Percentiles rank a stretch among this genome's conserved stretches.
phyloP scores from a whole-genome alignment of 1,140 invertebrate genomes.

The Aleiodes sp. region DNA sequence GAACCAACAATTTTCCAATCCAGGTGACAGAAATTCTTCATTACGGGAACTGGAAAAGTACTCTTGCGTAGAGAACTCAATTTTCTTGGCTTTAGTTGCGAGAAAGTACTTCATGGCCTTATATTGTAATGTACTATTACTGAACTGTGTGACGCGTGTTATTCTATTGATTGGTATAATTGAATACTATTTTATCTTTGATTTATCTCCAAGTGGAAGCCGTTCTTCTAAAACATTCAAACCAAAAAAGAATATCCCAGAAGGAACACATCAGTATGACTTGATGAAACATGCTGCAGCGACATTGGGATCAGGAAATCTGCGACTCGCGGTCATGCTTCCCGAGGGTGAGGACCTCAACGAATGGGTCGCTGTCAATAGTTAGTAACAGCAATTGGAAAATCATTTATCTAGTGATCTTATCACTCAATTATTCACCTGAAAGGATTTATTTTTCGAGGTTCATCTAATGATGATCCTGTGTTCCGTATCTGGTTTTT shows the following conservation, averaged over 20 bases:
- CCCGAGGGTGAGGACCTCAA: slow-evolving; percentile 99
- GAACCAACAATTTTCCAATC: no score
- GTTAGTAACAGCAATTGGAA: slow-evolving; percentile 71
- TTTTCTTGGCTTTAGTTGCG: no score
- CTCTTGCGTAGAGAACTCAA: no score
- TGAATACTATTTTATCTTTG: slow-evolving; percentile 15
- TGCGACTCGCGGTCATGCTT: slow-evolving; percentile 93
- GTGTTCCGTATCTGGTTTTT: no score
- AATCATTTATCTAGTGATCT: neutral
- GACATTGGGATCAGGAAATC: slow-evolving; percentile 96
- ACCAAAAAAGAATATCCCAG: slow-evolving; percentile 98
- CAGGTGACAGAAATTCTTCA: no score
- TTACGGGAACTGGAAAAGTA: no score
- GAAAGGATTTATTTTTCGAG: neutral
- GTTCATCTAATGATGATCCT: no score
- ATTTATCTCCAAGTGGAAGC: slow-evolving; percentile 72
- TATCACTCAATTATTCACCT: neutral
- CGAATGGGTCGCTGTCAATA: slow-evolving; percentile 99
- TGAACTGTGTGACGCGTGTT: no score
- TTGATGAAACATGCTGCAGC: slow-evolving; percentile 99
- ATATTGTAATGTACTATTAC: no score
- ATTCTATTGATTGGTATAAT: neutral
- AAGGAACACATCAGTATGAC: slow-evolving; percentile 99
- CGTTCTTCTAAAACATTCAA: slow-evolving; percentile 97
- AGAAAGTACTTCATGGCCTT: no score